phyloP scores from a whole-genome alignment of 2,113 vertebrate species.

The Tetrao urogallus region DNA sequence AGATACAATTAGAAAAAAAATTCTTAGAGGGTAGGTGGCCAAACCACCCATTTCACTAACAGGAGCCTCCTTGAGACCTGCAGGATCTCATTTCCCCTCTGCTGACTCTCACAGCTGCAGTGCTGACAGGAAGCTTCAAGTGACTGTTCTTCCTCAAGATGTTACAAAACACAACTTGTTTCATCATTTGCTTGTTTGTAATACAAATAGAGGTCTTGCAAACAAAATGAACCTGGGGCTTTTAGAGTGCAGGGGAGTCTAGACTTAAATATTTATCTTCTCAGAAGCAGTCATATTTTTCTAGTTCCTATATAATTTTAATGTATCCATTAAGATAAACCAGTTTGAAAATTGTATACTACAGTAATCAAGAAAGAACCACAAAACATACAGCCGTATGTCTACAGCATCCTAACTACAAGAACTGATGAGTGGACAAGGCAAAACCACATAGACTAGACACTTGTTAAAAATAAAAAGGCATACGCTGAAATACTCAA shows the following conservation, averaged over 20 bases:
- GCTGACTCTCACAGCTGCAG: neutral
- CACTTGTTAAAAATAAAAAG: neutral
- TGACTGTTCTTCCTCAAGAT: constrained; percentile 3
- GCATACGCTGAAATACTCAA: neutral
- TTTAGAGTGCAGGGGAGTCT: neutral
- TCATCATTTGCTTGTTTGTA: neutral
- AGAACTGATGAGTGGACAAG: neutral
- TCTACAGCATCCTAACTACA: neutral
- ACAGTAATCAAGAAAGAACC: neutral
- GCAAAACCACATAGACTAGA: neutral
- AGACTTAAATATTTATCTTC: neutral
- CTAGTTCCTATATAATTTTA: neutral
- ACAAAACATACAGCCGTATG: neutral
- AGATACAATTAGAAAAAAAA: neutral
- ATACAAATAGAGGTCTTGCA: neutral
- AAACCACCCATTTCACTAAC: neutral
- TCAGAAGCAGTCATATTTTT: neutral
- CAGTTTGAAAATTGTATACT: neutral
- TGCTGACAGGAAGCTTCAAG: constrained; percentile 24
- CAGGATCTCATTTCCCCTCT: neutral
- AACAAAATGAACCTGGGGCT: neutral
- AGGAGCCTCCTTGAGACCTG: neutral
- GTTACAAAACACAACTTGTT: neutral
- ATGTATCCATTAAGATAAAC: neutral
- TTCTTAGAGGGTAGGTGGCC: neutral